Evolutionary conservation across 1,140 invertebrate genomes (phyloP).

Genomic region (Aporrectodea caliginosa): DNA sequence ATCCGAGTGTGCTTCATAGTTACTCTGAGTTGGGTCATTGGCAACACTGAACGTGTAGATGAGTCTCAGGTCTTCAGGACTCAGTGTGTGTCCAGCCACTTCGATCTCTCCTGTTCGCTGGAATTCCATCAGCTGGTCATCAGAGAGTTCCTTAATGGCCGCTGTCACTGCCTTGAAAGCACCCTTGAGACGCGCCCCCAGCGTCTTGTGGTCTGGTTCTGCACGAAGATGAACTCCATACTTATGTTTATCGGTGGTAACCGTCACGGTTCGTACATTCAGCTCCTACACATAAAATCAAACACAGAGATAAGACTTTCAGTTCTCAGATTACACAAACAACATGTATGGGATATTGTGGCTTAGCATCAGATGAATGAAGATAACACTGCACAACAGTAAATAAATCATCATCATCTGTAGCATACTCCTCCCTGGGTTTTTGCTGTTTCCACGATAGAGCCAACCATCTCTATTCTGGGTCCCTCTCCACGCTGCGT

Average conservation of each 20-base stretch:
- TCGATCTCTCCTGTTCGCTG: conserved; percentile 68
- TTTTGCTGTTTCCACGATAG: no score
- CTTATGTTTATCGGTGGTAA: conserved; percentile 84
- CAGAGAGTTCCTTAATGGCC: conserved; percentile 75
- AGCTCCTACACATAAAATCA: conserved; percentile 64
- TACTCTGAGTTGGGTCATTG: conserved; percentile 56
- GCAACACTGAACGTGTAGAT: conserved; percentile 71
- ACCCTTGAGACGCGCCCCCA: conserved; percentile 67
- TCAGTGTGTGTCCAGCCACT: conserved; percentile 72
- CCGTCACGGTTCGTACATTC: conserved; percentile 82
- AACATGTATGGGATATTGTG: not conserved
- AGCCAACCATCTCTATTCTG: no score
- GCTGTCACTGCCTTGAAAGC: conserved; percentile 82
- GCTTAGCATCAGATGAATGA: no score
- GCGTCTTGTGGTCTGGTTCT: conserved; percentile 83
- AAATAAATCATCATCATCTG: no score
- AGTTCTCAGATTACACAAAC: not conserved
- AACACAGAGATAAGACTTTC: not conserved
- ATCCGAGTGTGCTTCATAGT: conserved; percentile 86
- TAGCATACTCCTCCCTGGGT: no score
- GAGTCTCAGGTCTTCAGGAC: conserved; percentile 75
- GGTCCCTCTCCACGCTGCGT: no score
- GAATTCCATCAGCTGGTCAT: conserved; percentile 75
- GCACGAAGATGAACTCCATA: conserved; percentile 90
- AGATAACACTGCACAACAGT: no score